A percentile compares a stretch with the other conserved stretches of the same genome.
These are phyloP conservation scores for Orthonyx spaldingii DNA, from an alignment of 2,113 vertebrate genomes.

Conservation along the genomic window DNA sequence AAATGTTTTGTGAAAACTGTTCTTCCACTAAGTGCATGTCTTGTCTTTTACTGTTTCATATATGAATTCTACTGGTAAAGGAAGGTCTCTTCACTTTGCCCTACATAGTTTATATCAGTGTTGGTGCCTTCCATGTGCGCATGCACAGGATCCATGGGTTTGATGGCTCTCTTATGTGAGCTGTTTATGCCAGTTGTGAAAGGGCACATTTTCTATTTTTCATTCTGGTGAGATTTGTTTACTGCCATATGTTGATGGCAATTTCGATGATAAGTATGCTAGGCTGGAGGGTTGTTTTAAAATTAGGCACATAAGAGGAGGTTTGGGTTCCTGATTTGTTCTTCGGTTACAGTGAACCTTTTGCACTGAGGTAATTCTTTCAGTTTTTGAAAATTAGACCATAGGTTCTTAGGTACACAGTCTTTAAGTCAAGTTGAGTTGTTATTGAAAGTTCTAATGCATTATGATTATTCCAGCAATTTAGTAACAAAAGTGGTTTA, in stretches of 20 bases:
- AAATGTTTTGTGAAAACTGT: not conserved
- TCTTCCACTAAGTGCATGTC: not conserved
- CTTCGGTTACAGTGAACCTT: not conserved
- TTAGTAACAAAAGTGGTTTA: not conserved
- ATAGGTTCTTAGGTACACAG: not conserved
- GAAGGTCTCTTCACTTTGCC: not conserved
- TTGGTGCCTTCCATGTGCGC: not conserved
- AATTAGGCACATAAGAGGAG: not conserved
- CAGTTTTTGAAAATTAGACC: not conserved
- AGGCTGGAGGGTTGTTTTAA: not conserved
- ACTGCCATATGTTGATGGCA: not conserved
- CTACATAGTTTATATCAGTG: not conserved
- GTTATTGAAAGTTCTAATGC: not conserved
- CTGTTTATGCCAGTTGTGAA: not conserved
- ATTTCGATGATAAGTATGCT: not conserved
- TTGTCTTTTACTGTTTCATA: not conserved
- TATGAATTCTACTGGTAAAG: not conserved
- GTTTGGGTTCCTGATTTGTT: not conserved
- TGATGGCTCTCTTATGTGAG: not conserved
- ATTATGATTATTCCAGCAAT: not conserved
- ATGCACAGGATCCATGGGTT: rapidly evolving
- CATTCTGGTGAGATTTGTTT: not conserved
- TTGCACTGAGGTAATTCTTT: not conserved
- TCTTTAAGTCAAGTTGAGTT: not conserved
- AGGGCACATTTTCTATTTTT: not conserved